phyloP scores from a whole-genome alignment of 2,113 vertebrate genomes.

The Cisticola juncidis region DNA sequence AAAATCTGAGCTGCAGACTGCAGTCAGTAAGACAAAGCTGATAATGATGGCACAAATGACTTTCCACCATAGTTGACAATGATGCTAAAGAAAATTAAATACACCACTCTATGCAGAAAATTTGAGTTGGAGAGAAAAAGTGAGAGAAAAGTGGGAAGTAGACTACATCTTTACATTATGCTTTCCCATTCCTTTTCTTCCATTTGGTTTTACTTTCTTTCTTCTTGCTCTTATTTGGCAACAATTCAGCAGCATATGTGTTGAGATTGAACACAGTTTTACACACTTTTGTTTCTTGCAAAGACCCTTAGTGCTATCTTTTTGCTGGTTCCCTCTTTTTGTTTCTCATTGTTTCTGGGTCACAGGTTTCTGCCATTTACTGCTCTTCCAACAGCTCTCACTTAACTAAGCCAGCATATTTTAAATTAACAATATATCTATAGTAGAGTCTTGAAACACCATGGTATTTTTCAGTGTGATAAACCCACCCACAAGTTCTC shows the following conservation, averaged over 20 bases:
- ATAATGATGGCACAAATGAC: neutral
- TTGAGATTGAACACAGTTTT: neutral
- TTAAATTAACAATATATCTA: neutral
- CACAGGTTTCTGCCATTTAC: neutral
- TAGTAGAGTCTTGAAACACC: neutral
- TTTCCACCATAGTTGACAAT: neutral
- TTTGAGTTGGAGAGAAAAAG: neutral
- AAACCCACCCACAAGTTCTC: neutral
- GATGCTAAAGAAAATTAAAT: neutral
- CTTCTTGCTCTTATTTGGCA: neutral
- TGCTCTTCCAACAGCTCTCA: neutral
- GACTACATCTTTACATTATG: neutral
- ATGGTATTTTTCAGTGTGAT: neutral
- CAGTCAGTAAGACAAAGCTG: neutral
- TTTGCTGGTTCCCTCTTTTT: neutral
- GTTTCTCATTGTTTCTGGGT: neutral
- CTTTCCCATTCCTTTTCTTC: neutral
- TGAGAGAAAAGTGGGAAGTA: neutral
- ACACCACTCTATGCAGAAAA: neutral
- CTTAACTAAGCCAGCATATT: neutral
- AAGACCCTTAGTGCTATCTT: neutral
- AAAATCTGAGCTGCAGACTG: neutral
- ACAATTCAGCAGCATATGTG: neutral
- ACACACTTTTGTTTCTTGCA: neutral
- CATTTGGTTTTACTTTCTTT: neutral